Evolutionary conservation across 1,140 invertebrate genomes (phyloP), one percentile per base, ranked within the genome.

Genomic region (Brachionus asplanchnoidis): DNA sequence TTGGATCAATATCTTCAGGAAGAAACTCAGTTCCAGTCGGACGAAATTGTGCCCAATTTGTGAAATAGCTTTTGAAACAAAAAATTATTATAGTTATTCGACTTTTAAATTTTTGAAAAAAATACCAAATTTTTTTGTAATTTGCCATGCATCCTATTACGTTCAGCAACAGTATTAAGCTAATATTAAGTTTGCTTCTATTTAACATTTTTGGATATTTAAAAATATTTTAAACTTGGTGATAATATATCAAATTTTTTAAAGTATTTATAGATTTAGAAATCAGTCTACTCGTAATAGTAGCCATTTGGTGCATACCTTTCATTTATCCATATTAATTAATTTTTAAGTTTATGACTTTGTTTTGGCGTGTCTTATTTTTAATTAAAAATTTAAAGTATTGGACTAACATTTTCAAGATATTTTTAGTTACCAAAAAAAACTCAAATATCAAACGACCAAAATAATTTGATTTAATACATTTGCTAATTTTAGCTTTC

Each of bases 41-140:
- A 65, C 95, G 91, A 88, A 96, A 97, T 85, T 94, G 84, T 0
- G 95, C 95, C 96, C 96, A 97, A 86, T 94, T 97, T 2, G 96
- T 97, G 88, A 95, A 92, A 88, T 97, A 98, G 88, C 97, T 77
- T 26, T n/a, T 7, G 14, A 2, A 8, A 20, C 14, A 75, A 75
- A 75, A 23, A 9, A 75, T 14, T 12, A 26, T 11, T n/a, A 11
- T 28, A 26, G 36, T 68, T 3, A 36, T 36, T 28, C 7, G 40
- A 40, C n/a, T 70, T 70, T 68, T 70, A 11, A 9, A 70, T 70
- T 28, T 68, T 36, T 0, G 6, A 36, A 36, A 36, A 66, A 66
- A 36, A n/a, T 73, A 73, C 68, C 68, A 73, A 7, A 73, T 42
- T 73, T 73, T 73, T 42, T 73, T 73, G 68, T 20, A 73, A 9